Percentiles rank a stretch among this genome's conserved stretches.
Evolutionary conservation across 2,888 invertebrate species (phyloP).

Genomic region (Tiliacea citrago): DNA sequence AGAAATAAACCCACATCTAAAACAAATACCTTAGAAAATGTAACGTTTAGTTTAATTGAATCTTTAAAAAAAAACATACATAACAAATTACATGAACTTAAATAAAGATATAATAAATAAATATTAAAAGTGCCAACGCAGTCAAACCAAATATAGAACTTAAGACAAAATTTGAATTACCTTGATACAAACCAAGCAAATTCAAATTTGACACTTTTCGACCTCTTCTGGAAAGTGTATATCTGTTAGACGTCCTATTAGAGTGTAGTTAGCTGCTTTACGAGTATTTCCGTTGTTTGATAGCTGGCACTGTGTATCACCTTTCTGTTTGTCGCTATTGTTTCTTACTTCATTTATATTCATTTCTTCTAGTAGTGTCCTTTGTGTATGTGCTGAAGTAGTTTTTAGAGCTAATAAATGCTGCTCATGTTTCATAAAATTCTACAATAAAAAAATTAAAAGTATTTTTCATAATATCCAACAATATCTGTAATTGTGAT

Average conservation of each 20-base stretch:
- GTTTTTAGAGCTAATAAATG: conserved; percentile 56
- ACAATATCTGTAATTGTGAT: not conserved
- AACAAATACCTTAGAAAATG: not conserved
- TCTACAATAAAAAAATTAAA: too few relatives aligned
- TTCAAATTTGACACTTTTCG: conserved; percentile 72
- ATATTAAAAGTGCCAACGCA: conserved; percentile 58
- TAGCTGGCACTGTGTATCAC: conserved; percentile 90
- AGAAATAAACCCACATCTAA: not conserved
- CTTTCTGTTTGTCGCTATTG: conserved; percentile 83
- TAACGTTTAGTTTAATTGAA: not conserved
- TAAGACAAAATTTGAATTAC: conserved; percentile 72
- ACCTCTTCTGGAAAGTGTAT: conserved; percentile 70
- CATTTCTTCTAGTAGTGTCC: conserved; percentile 84
- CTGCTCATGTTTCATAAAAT: conserved; percentile 43
- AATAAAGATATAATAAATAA: not conserved
- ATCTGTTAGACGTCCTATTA: conserved; percentile 87
- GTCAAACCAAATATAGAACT: conserved; percentile 75
- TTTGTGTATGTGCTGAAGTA: conserved; percentile 74
- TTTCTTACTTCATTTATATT: conserved; percentile 80
- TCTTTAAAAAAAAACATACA: conserved; percentile 26
- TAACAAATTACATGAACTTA: conserved; percentile 33
- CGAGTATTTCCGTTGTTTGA: conserved; percentile 84
- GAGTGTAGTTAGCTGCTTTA: conserved; percentile 86
- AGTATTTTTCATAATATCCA: too few relatives aligned
- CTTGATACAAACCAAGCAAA: conserved; percentile 63